Evolutionary conservation across 2,113 vertebrate genomes (phyloP).

Genomic region (Cyanistes caeruleus): DNA sequence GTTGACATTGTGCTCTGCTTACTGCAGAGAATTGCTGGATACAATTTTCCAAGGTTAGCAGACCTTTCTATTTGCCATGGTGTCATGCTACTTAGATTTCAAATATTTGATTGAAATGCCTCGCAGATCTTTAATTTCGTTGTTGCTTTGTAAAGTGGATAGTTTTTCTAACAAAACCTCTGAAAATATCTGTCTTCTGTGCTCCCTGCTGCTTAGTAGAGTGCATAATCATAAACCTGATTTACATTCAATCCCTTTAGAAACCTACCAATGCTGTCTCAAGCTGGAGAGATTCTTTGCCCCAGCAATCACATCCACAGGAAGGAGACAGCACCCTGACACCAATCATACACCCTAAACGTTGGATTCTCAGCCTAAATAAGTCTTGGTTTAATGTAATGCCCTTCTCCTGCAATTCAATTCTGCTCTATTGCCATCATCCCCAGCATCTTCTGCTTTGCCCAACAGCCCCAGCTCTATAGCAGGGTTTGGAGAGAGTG

Average conservation of each 20-base stretch:
- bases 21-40: constrained; percentile 7
- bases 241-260: not conserved
- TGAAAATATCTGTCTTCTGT: not conserved
- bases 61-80: not conserved
- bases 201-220: not conserved
- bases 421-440: not conserved
- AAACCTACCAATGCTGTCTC: not conserved
- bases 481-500: not conserved
- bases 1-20: constrained; percentile 22
- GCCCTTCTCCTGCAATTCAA: not conserved
- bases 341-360: not conserved
- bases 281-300: not conserved
- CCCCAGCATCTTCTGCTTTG: not conserved
- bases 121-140: constrained; percentile 32
- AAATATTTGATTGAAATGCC: constrained; percentile 41
- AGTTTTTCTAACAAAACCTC: not conserved
- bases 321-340: not conserved
- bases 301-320: not conserved
- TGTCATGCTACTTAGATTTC: constrained; percentile 32
- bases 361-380: not conserved
- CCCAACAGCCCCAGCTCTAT: not conserved
- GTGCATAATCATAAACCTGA: not conserved
- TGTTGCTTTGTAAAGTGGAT: not conserved
- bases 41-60: constrained; percentile 21
- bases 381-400: not conserved